phyloP scores from a whole-genome alignment of 2,113 vertebrate species.

The Procapra przewalskii region DNA sequence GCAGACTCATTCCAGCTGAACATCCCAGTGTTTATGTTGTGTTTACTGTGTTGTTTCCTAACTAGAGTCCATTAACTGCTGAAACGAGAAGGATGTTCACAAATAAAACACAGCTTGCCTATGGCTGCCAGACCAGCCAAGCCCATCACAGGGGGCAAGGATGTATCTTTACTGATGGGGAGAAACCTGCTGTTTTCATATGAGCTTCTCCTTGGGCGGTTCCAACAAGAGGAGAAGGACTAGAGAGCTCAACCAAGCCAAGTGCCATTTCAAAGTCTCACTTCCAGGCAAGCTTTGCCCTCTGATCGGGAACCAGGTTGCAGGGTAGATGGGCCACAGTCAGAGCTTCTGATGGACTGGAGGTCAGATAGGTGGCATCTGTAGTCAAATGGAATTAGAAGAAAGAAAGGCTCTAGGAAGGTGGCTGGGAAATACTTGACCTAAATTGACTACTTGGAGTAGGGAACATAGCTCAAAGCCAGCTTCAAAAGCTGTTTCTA shows the following conservation, averaged over 20 bases:
- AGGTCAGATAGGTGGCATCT: neutral
- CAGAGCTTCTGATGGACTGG: neutral
- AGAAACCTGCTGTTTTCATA: constrained; percentile 32
- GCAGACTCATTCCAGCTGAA: constrained; percentile 53
- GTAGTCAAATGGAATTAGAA: neutral
- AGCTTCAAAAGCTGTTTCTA: neutral
- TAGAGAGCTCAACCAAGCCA: neutral
- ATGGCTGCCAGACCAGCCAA: constrained; percentile 17
- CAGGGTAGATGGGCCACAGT: neutral
- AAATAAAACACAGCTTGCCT: constrained; percentile 54
- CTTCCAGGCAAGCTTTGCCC: neutral
- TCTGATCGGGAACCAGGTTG: neutral
- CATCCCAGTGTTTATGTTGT: constrained; percentile 53
- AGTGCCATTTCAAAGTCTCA: neutral
- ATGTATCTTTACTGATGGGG: constrained; percentile 1
- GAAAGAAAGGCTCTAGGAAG: neutral
- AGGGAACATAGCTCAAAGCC: neutral
- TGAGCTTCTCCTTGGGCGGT: neutral
- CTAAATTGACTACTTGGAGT: neutral
- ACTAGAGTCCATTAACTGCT: constrained; percentile 66
- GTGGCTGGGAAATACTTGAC: neutral
- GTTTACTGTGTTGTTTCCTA: constrained; percentile 59
- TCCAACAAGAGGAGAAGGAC: neutral
- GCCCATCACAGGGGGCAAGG: neutral
- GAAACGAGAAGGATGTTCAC: constrained; percentile 56